Evolutionary conservation across 2,113 vertebrate genomes (phyloP).

Genomic region (Girardinichthys multiradiatus): DNA sequence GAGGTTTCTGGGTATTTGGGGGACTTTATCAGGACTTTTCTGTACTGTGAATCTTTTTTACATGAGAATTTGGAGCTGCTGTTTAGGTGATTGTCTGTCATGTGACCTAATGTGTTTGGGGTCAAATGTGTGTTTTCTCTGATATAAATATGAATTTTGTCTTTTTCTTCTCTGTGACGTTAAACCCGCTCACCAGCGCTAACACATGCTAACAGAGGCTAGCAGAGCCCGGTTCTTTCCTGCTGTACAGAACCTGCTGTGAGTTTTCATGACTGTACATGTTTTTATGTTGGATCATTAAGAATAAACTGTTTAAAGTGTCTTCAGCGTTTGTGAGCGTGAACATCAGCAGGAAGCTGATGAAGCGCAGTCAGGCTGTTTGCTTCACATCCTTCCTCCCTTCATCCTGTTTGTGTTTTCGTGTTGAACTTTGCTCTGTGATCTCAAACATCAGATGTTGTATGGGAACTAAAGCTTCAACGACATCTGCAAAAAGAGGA

Average conservation of each 20-base stretch:
- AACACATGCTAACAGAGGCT: not conserved
- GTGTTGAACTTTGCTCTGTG: not conserved
- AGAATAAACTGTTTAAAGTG: constrained; percentile 1
- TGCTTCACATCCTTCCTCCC: constrained; percentile 48
- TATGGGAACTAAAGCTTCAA: not conserved
- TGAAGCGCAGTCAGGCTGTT: constrained; percentile 10
- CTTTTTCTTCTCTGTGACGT: not conserved
- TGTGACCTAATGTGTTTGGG: not conserved
- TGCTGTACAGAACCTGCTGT: not conserved
- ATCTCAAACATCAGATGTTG: not conserved
- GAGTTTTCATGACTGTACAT: not conserved
- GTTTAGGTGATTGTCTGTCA: not conserved
- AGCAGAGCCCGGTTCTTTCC: not conserved
- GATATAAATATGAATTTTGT: not conserved
- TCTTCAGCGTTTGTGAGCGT: not conserved
- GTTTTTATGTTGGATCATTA: not conserved
- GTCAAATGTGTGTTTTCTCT: not conserved
- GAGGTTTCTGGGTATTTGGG: not conserved
- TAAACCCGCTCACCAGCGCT: not conserved
- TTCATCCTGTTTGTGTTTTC: constrained; percentile 48
- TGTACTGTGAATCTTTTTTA: constrained; percentile 19
- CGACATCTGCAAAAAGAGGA: not conserved
- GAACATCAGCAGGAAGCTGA: constrained; percentile 33
- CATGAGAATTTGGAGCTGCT: constrained; percentile 25
- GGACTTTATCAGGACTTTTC: constrained; percentile 1